Conservation (phyloP, 2,797 vertebrate genomes). For the Meda fulgida region DNA sequence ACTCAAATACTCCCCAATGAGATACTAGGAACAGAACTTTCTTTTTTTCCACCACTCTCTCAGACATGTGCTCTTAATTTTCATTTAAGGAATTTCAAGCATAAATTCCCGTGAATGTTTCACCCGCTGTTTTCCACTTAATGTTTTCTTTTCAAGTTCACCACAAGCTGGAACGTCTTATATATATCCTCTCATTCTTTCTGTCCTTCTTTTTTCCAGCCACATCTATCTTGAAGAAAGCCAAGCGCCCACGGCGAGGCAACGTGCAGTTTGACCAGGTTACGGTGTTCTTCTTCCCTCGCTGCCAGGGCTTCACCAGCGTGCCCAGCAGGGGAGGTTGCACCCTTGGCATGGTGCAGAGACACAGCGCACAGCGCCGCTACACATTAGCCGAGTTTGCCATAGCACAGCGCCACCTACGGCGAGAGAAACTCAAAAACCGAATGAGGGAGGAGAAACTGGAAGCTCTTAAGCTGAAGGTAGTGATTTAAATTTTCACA, state of each 20-base stretch:
- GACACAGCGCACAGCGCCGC: slow-evolving; percentile 81
- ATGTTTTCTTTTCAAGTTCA: slow-evolving; percentile 19
- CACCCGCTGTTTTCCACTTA: background rate
- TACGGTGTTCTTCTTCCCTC: slow-evolving; percentile 94
- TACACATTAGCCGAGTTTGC: slow-evolving; percentile 92
- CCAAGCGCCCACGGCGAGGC: slow-evolving; percentile 82
- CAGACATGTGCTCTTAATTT: slow-evolving; percentile 26
- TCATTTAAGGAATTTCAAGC: slow-evolving; percentile 37
- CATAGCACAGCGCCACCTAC: slow-evolving; percentile 83
- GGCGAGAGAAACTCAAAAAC: slow-evolving; percentile 85
- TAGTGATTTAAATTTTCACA: slow-evolving; percentile 64
- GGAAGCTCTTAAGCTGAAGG: slow-evolving; percentile 86
- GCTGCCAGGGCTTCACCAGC: slow-evolving; percentile 97
- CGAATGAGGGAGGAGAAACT: slow-evolving; percentile 91
- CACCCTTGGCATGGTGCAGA: slow-evolving; percentile 91
- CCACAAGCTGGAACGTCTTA: background rate
- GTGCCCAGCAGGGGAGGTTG: slow-evolving; percentile 96
- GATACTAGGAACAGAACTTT: slow-evolving; percentile 42
- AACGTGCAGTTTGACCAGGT: slow-evolving; percentile 91
- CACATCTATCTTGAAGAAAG: slow-evolving; percentile 91
- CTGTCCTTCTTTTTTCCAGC: slow-evolving; percentile 70
- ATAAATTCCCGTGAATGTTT: slow-evolving; percentile 7
- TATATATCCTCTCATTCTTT: background rate
- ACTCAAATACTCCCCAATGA: slow-evolving; percentile 52
- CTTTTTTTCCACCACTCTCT: background rate